Percentiles rank a stretch among this genome's conserved stretches.
Evolutionary conservation across 1,140 invertebrate species (phyloP).

Genomic region (Limonius californicus): DNA sequence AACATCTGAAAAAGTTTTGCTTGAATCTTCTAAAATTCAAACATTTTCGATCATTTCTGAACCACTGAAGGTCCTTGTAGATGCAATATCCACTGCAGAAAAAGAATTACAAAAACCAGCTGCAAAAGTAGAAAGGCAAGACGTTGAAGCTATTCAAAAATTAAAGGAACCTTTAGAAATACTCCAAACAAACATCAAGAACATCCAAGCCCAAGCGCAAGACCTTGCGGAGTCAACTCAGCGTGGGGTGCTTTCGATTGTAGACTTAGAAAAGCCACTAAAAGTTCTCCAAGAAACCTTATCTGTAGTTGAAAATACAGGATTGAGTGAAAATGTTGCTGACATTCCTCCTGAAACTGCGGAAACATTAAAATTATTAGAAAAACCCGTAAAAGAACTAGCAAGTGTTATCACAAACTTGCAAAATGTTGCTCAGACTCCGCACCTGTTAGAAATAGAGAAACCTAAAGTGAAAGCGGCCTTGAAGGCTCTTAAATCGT

Average conservation of each 20-base stretch:
- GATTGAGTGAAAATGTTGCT: too few relatives aligned
- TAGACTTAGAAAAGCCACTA: background rate
- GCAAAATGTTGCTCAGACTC: background rate
- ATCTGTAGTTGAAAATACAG: background rate
- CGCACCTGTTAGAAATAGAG: background rate
- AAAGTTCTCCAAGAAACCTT: background rate
- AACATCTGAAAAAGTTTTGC: background rate
- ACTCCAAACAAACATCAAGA: too few relatives aligned
- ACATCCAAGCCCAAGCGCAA: too few relatives aligned
- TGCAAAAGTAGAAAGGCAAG: background rate
- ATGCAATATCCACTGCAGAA: too few relatives aligned
- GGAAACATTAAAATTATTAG: background rate
- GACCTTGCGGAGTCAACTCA: too few relatives aligned
- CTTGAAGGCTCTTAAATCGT: background rate
- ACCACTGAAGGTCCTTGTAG: too few relatives aligned
- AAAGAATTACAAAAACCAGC: background rate
- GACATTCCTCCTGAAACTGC: background rate
- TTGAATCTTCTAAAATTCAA: background rate
- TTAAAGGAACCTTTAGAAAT: background rate
- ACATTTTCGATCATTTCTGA: too few relatives aligned
- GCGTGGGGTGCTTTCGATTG: too few relatives aligned
- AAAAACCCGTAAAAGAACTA: background rate
- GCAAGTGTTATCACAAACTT: background rate
- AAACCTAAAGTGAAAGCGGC: background rate
- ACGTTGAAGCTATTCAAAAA: background rate